A percentile compares a stretch with the other conserved stretches of the same genome.
These are phyloP conservation scores for Drosophila sp. DNA, from an alignment of 1,140 invertebrate genomes.

Conservation along the genomic window DNA sequence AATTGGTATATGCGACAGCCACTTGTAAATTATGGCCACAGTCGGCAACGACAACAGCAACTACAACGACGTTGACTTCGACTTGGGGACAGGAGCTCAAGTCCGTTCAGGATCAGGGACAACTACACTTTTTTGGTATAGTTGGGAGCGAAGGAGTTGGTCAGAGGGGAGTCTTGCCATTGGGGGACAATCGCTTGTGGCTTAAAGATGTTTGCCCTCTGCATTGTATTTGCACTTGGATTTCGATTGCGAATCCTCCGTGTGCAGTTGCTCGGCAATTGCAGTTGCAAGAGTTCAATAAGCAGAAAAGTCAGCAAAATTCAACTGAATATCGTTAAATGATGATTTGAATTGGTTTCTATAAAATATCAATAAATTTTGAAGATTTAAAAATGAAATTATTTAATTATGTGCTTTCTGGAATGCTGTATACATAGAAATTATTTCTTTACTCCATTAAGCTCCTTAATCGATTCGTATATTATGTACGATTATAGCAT, in stretches of 20 bases:
- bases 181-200: slow-evolving; percentile 22
- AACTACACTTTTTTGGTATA: not conserved
- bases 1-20: slow-evolving; percentile 61
- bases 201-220: slow-evolving; percentile 29
- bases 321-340: no score
- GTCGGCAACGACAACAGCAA: slow-evolving; percentile 23
- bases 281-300: not conserved
- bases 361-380: no score
- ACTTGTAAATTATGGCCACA: slow-evolving; percentile 70
- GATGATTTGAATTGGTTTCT: no score
- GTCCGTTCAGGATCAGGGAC: not conserved
- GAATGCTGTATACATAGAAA: no score
- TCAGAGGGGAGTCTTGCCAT: no score
- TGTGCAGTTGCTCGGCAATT: not conserved
- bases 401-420: no score
- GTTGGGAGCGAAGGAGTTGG: no score
- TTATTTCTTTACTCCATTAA: no score
- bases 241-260: not conserved
- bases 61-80: slow-evolving; percentile 10
- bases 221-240: slow-evolving; percentile 10
- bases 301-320: no score
- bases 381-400: no score
- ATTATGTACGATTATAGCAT: no score
- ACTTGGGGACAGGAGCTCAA: slow-evolving; percentile 12
- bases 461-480: no score